Evolutionary conservation across 2,888 invertebrate species (phyloP), one percentile per base, ranked within the genome.

Genomic region (Rapana venosa): DNA sequence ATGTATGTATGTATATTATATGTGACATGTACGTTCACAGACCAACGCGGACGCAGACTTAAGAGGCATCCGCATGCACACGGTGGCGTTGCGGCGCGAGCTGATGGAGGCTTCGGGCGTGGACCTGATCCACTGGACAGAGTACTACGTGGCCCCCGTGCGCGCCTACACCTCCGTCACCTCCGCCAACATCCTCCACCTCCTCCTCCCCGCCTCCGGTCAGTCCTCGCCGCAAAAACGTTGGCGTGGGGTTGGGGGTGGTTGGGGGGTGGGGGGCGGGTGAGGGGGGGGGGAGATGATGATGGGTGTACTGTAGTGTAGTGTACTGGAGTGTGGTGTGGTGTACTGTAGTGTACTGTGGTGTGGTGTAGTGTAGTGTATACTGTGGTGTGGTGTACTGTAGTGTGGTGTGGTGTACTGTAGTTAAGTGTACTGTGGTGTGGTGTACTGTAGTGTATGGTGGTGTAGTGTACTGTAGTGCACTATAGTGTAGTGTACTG

Each of bases 111-210:
- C 93, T 61, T 92, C 92, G 13, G 94, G 95, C 8, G 90, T 91
- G 35, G 94, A 93, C 5, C 93, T 96, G 77, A 92, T 96, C 26
- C 90, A 94, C 30, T 96, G 95, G 95, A 94, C 94, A 47, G 92
- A 94, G 79, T 93, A 94, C 58, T 94, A 93, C 90, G 94, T 95
- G 79, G 96, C 95, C 15, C 95, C 94, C 6, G 94, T 95, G 1
- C 94, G 94, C 20, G 93, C 96, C 90, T 96, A 96, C 92, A 94
- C 95, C 1, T 92, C 93, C 32, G 92, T 94, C 88, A 92, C 92
- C 88, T 88, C 77, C 0, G 95, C 95, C 32, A 95, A 96, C 92
- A 93, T 93, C n/a, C 93, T 96, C 84, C 93, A 94, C 58, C 92
- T 95, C 13, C 90, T 92, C 30, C 91, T 95, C 15, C 94, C 94